Conservation (phyloP, 1,140 invertebrate genomes). For the Chlorops oryzae region DNA sequence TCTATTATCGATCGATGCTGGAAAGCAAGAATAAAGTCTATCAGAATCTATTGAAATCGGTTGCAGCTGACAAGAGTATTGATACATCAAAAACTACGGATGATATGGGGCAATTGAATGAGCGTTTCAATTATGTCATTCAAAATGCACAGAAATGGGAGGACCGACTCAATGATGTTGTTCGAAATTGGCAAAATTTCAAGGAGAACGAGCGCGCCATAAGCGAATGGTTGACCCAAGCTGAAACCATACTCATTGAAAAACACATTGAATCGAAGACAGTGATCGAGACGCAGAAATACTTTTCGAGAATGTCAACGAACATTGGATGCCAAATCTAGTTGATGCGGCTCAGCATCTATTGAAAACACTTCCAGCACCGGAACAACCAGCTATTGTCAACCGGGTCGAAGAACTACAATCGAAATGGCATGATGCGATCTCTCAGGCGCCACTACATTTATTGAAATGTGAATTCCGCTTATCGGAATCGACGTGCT, state of each 20-base stretch:
- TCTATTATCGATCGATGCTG: slow-evolving; percentile 88
- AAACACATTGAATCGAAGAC: slow-evolving; percentile 74
- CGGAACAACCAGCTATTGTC: slow-evolving; percentile 63
- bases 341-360: slow-evolving; percentile 74
- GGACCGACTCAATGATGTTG: slow-evolving; percentile 68
- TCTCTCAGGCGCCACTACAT: slow-evolving; percentile 74
- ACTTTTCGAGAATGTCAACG: slow-evolving; percentile 81
- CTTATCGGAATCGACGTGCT: slow-evolving; percentile 77
- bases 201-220: slow-evolving; percentile 70
- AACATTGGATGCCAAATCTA: slow-evolving; percentile 75
- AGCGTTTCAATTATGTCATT: slow-evolving; percentile 70
- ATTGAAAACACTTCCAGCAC: slow-evolving; percentile 58
- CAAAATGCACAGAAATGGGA: slow-evolving; percentile 72
- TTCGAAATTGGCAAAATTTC: slow-evolving; percentile 80
- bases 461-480: slow-evolving; percentile 84
- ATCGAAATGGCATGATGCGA: slow-evolving; percentile 70
- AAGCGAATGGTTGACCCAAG: slow-evolving; percentile 77
- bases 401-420: slow-evolving; percentile 66
- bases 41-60: slow-evolving; percentile 73
- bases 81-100: slow-evolving; percentile 64
- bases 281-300: slow-evolving; percentile 72
- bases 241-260: slow-evolving; percentile 75
- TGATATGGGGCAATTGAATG: slow-evolving; percentile 71
- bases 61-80: slow-evolving; percentile 64
- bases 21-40: slow-evolving; percentile 94